A percentile compares a stretch with the other conserved stretches of the same genome.
phyloP scores from a whole-genome alignment of 2,113 vertebrate species.

The Actenoides hombroni region DNA sequence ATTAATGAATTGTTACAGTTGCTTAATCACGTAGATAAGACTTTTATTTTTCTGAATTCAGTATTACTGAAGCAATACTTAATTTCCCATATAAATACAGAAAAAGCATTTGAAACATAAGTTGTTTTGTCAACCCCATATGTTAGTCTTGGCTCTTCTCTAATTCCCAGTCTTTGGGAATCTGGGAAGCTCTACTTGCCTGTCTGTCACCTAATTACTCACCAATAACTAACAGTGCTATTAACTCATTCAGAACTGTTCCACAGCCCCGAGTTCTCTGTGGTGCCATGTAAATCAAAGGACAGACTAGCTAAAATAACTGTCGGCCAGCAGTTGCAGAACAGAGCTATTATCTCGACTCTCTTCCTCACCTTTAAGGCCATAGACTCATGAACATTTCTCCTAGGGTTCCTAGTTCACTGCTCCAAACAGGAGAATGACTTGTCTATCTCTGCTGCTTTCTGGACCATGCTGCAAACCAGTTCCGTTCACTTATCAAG shows the following conservation, averaged over 20 bases:
- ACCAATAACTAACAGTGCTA: neutral
- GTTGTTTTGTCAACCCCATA: neutral
- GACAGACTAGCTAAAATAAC: neutral
- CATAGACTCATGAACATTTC: neutral
- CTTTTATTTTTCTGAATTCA: neutral
- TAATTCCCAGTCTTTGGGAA: neutral
- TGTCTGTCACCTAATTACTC: constrained; percentile 22
- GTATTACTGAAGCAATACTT: neutral
- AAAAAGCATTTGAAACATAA: neutral
- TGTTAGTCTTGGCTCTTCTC: neutral
- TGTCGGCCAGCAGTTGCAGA: neutral
- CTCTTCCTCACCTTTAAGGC: neutral
- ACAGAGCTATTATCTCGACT: neutral
- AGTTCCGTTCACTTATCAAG: neutral
- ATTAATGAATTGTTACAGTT: neutral
- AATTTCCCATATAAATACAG: neutral
- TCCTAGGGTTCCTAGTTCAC: neutral
- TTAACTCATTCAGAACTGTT: neutral
- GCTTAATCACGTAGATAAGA: neutral
- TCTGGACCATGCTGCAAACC: neutral
- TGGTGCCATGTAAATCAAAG: neutral
- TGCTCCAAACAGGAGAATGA: neutral
- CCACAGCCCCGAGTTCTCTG: neutral
- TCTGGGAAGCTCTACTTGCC: neutral
- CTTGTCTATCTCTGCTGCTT: neutral